phyloP scores from a whole-genome alignment of 2,113 vertebrate genomes.

The Marcusenius ussheri region DNA sequence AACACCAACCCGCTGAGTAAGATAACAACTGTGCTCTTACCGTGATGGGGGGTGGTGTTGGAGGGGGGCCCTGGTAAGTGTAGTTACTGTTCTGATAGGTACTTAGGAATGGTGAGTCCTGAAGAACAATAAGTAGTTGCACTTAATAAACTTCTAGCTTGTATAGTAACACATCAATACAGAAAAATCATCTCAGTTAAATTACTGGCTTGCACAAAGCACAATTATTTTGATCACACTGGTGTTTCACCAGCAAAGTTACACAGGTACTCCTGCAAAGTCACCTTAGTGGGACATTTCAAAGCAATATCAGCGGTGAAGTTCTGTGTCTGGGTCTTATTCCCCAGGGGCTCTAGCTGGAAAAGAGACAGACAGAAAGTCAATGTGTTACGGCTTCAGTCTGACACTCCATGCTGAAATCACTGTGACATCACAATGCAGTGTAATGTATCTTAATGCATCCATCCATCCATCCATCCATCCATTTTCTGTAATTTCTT shows the following conservation, averaged over 20 bases:
- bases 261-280: background rate
- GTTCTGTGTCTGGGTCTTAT: conserved; percentile 58
- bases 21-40: conserved; percentile 48
- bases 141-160: background rate
- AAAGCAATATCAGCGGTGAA: conserved; percentile 44
- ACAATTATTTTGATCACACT: background rate
- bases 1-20: background rate
- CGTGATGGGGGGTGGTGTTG: conserved; percentile 50
- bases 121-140: conserved; percentile 26
- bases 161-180: background rate
- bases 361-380: conserved; percentile 11
- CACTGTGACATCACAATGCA: background rate
- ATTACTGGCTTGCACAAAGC: background rate
- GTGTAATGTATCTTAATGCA: background rate
- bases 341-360: conserved; percentile 72
- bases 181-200: background rate
- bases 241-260: background rate
- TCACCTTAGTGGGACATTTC: conserved; percentile 73
- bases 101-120: conserved; percentile 70
- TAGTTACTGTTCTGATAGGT: conserved; percentile 74
- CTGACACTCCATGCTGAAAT: background rate
- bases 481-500: background rate
- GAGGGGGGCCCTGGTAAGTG: conserved; percentile 43
- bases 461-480: background rate
- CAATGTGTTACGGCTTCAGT: background rate